These are phyloP conservation scores for Parazoanthus atlanticus DNA, from an alignment of 92 coral and sea anemone genomes.

Conservation along the genomic window DNA sequence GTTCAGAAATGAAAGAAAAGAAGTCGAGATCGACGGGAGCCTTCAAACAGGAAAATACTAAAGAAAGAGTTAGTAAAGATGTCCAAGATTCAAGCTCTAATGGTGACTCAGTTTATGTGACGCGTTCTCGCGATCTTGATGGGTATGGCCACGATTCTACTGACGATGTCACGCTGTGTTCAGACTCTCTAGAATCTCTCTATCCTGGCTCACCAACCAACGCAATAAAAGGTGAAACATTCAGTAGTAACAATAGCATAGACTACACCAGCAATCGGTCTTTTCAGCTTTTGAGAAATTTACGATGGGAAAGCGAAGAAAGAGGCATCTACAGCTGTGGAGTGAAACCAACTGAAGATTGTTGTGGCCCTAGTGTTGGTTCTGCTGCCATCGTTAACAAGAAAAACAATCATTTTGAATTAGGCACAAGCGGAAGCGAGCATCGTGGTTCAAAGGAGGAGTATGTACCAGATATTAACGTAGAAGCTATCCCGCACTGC, in stretches of 20 bases:
- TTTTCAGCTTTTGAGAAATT: neutral
- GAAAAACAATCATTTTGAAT: too few species aligned
- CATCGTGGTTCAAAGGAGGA: too few species aligned
- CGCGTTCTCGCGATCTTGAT: neutral
- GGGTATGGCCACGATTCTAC: neutral
- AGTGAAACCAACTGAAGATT: too few species aligned
- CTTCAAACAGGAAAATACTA: too few species aligned
- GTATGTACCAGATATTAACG: too few species aligned
- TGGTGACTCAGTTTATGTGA: neutral
- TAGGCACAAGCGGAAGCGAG: too few species aligned
- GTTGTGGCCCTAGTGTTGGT: too few species aligned
- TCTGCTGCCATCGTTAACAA: too few species aligned
- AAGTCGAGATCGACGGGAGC: too few species aligned
- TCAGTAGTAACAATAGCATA: neutral
- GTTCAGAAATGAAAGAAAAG: too few species aligned
- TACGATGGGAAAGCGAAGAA: neutral
- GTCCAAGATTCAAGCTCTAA: neutral
- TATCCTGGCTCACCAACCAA: neutral
- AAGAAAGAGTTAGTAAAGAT: too few species aligned
- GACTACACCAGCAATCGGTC: neutral
- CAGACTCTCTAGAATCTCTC: neutral
- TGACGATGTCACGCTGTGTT: neutral
- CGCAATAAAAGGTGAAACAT: neutral
- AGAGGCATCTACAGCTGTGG: neutral
- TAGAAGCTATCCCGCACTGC: too few species aligned